Evolutionary conservation across 2,113 vertebrate genomes (phyloP), one percentile per base, ranked within the genome.

Genomic region (Erythrocercus mccallii): DNA sequence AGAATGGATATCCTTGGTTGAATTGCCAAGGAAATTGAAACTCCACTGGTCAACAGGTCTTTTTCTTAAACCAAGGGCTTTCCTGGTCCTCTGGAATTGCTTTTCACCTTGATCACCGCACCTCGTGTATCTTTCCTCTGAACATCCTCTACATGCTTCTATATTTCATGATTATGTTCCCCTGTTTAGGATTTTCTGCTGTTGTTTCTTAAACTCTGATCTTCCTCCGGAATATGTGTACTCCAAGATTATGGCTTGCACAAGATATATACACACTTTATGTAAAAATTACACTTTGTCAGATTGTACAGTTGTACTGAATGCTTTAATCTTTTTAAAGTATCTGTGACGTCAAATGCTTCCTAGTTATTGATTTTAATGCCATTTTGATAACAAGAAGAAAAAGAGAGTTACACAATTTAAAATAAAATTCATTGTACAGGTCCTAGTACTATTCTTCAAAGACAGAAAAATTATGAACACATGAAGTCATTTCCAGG

Each of bases 21-120:
- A 96, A 95, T 93, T 94, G 77, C 72, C 79, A 95, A 81, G 69
- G 72, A 95, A 97, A 96, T 93, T 96, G 95, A 97, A 97, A 97
- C 92, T 70, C 35, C 56, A 48, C 22, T 89, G 58, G 30, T 86
- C 78, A 33, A 83, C 53, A 74, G 12, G 19, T 40, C 51, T 89
- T 94, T 92, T 84, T 33, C 69, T 71, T 68, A 85, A 69, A 87
- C 58, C 74, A 88, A 85, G 35, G 51, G 15, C 76, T 95, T 92
- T 88, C 47, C 54, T 64, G 65, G 45, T 47, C 27, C 64, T 93
- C 47, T 81, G 71, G 81, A 94, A 90, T 81, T 96, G n/a, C 27
- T 91, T 96, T 96, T 94, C 56, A 73, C 33, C 27, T 78, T 91
- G 45, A 68, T 91, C 45, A 50, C 33, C 17, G 31, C 47, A 83